phyloP scores from a whole-genome alignment of 2,797 vertebrate species.

The Triplophysa yarkandensis region DNA sequence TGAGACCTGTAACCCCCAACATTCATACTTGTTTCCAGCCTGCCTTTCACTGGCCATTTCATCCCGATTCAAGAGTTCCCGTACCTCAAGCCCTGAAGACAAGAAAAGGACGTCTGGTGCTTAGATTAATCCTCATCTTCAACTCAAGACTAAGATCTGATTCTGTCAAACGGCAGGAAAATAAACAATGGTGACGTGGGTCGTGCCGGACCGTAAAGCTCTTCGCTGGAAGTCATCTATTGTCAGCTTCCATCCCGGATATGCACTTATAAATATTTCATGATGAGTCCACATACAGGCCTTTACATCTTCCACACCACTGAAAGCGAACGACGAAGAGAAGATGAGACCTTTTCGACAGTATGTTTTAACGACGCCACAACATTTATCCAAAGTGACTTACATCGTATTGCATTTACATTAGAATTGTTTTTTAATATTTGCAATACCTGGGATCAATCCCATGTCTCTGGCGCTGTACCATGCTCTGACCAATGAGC shows the following conservation, averaged over 20 bases:
- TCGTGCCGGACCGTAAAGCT: constrained; percentile 43
- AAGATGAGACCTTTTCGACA: constrained; percentile 34
- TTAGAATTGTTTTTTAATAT: too few relatives aligned
- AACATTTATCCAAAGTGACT: too few relatives aligned
- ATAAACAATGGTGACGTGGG: constrained; percentile 53
- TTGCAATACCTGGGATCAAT: too few relatives aligned
- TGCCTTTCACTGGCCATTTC: constrained; percentile 13
- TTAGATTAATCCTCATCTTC: constrained; percentile 47
- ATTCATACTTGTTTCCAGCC: neutral
- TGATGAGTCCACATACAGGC: constrained; percentile 27
- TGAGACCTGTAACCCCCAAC: neutral
- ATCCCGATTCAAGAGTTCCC: constrained; percentile 12
- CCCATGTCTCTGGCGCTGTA: too few relatives aligned
- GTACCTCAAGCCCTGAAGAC: constrained; percentile 17
- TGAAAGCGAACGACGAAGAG: constrained; percentile 24
- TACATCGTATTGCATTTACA: too few relatives aligned
- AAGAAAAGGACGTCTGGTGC: constrained; percentile 41
- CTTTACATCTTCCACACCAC: constrained; percentile 21
- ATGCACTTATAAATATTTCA: constrained; percentile 54
- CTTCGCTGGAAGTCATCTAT: constrained; percentile 45
- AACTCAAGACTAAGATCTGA: constrained; percentile 41
- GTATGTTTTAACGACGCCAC: too few relatives aligned
- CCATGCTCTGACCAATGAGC: too few relatives aligned
- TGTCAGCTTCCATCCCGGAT: constrained; percentile 41
- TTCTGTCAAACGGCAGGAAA: constrained; percentile 38